Base-by-base conservation (phyloP, 1,140 invertebrate genomes). In the Latrodectus geometricus region DNA sequence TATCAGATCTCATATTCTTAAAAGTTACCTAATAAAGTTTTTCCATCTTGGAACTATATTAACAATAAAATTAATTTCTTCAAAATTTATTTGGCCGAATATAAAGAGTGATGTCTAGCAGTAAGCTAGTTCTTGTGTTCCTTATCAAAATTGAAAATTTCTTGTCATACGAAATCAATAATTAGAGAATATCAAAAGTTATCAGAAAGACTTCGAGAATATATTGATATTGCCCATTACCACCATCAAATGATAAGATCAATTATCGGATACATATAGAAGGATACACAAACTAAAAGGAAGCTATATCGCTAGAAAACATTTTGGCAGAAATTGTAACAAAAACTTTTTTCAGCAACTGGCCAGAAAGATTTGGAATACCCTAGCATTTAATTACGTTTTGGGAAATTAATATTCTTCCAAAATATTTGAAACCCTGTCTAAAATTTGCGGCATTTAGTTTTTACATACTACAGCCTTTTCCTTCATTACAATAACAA, bases 51-150 rank as follows among this genome's bases (percentile, higher is more conserved):
- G 78, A 68, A 77, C 21, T 49, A 86, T 15, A 48, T 50, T 88
- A 23, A 87, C 56, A 48, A 66, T 35, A 48, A 83, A 65, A 65
- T 70, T 86, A 49, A 48, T 88, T 48, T 69, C 50, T 15, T 48
- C 14, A 50, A 35, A 23, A 23, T 87, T 76, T 72, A 35, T 88
- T 5, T 88, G 88, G 88, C 68, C 65, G 15, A 73, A 61, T 50
- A 88, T 88, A 5, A 8, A 23, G 7, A 61, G 12, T 17, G 68
- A 88, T 61, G 17, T 72, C 23, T n/a, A 70, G n/a, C 8, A 20
- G 14, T 88, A 14, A 17, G 61, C 17, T 8, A 48, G 21, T 50
- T 65, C 48, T 14, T 78, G 14, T 87, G 72, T 78, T 78, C 21
- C 56, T 35, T 78, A 49, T n/a, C 76, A 56, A 50, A 66, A 48